These are phyloP conservation scores for Ctenochaetus hawaiiensis DNA, from an alignment of 2,797 vertebrate genomes.

Conservation along the genomic window DNA sequence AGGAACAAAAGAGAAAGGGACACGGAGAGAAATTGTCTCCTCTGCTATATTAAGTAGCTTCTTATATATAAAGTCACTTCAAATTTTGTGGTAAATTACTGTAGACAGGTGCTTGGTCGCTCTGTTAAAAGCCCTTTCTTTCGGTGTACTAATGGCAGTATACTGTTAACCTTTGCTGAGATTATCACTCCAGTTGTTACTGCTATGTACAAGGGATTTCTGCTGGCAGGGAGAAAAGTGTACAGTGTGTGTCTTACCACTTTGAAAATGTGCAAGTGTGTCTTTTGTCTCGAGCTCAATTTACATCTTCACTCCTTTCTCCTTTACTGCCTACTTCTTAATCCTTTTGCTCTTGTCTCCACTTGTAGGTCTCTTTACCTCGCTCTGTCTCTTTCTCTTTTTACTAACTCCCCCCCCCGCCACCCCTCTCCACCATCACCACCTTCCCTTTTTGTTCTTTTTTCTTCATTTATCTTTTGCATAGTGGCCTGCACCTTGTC, in stretches of 20 bases:
- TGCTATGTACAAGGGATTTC: conserved; percentile 28
- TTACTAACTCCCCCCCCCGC: not conserved
- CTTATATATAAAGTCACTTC: conserved; percentile 78
- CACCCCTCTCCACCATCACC: conserved; percentile 5
- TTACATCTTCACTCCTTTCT: conserved; percentile 49
- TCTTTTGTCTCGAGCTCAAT: conserved; percentile 58
- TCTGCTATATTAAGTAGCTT: conserved; percentile 72
- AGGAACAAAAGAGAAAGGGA: conserved; percentile 71
- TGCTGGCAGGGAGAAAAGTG: conserved; percentile 32
- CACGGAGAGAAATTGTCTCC: conserved; percentile 71
- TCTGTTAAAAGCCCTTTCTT: conserved; percentile 91
- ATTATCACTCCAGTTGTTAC: conserved; percentile 73
- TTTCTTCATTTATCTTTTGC: conserved; percentile 43
- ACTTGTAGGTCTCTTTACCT: conserved; percentile 21
- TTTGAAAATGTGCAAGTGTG: conserved; percentile 50
- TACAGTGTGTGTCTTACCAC: conserved; percentile 24
- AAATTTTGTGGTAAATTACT: conserved; percentile 81
- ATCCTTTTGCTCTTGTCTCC: conserved; percentile 34
- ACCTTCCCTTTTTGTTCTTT: too few species aligned
- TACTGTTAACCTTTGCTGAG: conserved; percentile 83
- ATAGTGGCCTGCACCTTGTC: conserved; percentile 43
- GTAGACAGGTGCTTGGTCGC: conserved; percentile 77
- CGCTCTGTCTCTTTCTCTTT: conserved; percentile 8
- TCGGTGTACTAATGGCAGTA: conserved; percentile 78
- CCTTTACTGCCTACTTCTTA: conserved; percentile 14